phyloP scores from a whole-genome alignment of 1,140 invertebrate species.

The Solenopsis invicta region DNA sequence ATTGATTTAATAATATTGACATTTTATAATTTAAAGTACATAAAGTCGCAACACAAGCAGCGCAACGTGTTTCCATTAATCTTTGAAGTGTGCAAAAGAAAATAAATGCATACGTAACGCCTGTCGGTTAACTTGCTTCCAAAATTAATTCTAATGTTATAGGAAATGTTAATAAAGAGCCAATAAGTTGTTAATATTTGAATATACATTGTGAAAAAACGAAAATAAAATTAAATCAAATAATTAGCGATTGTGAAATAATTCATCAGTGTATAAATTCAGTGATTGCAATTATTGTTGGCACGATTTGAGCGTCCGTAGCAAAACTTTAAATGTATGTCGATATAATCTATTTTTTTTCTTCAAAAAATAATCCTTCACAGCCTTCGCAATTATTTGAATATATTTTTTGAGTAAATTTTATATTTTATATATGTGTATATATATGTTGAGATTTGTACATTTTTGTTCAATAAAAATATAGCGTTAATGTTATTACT shows the following conservation, averaged over 20 bases:
- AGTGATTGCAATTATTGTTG: background rate
- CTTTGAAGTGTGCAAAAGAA: slow-evolving; percentile 5
- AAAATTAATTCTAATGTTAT: background rate
- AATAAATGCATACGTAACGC: slow-evolving; percentile 16
- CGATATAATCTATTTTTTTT: background rate
- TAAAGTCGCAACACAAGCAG: background rate
- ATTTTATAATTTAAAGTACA: slow-evolving; percentile 12
- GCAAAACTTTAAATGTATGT: background rate
- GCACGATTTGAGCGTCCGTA: background rate
- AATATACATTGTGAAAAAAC: background rate
- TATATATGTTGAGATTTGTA: slow-evolving; percentile 63
- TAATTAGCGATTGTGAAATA: background rate
- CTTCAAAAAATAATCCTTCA: background rate
- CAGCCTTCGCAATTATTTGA: slow-evolving; percentile 14
- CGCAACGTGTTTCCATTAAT: background rate
- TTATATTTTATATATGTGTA: slow-evolving; percentile 20
- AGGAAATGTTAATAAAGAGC: background rate
- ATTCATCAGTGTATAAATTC: background rate
- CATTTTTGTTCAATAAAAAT: slow-evolving; percentile 73
- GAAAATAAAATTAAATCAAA: background rate
- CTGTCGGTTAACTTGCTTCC: background rate
- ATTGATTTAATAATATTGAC: slow-evolving; percentile 2
- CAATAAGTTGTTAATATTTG: background rate
- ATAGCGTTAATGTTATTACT: slow-evolving; percentile 50
- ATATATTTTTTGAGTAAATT: slow-evolving; percentile 44